Percentiles rank a stretch among this genome's conserved stretches.
Evolutionary conservation across 2,113 vertebrate genomes (phyloP).

Genomic region (Tretioscincus oriximinensis): DNA sequence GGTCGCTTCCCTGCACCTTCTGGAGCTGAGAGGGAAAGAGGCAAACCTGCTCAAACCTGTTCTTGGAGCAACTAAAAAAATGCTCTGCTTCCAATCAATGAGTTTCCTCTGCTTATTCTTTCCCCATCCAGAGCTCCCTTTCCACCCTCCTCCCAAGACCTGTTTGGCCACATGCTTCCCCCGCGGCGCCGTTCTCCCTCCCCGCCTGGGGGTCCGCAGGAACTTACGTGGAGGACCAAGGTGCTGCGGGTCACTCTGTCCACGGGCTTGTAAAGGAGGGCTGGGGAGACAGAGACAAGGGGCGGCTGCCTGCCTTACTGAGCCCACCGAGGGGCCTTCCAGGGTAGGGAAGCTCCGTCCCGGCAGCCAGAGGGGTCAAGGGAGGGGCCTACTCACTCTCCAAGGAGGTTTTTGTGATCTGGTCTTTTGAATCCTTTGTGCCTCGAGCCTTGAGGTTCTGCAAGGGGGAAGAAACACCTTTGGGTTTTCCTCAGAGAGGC

Average conservation of each 20-base stretch:
- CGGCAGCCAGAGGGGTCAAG: no score
- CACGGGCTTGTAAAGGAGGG: constrained; percentile 94
- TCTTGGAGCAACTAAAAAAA: no score
- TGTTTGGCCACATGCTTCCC: not conserved
- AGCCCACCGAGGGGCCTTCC: not conserved
- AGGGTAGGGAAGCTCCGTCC: rapidly evolving
- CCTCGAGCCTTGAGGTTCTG: constrained; percentile 94
- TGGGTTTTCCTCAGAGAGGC: not conserved
- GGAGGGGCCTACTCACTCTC: constrained; percentile 80
- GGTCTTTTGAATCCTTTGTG: constrained; percentile 91
- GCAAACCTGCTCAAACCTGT: no score
- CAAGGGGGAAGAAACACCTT: constrained; percentile 39
- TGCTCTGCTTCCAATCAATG: no score
- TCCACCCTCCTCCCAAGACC: no score
- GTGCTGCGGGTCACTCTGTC: constrained; percentile 97
- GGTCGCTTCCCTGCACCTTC: no score
- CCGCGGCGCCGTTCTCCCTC: not conserved
- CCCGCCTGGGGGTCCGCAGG: not conserved
- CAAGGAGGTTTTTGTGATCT: constrained; percentile 88
- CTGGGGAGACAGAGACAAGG: constrained; percentile 66
- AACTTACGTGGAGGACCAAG: constrained; percentile 93
- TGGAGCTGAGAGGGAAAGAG: no score
- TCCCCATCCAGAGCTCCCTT: no score
- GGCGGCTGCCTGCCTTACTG: not conserved
- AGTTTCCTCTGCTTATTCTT: no score